These are phyloP conservation scores for Tinea semifulvella DNA, from an alignment of 2,888 invertebrate genomes.

Conservation along the genomic window DNA sequence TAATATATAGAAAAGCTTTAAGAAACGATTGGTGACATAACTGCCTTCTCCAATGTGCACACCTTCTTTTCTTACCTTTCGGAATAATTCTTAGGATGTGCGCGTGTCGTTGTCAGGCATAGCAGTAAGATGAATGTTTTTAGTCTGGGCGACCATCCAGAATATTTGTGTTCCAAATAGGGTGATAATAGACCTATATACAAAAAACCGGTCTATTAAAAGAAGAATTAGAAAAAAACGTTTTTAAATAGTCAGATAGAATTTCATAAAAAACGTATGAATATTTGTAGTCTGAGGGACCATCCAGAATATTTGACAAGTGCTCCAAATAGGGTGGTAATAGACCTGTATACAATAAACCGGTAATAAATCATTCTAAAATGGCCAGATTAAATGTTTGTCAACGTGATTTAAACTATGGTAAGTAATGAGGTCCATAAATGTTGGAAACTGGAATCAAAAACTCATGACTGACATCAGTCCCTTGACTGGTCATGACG, in stretches of 20 bases:
- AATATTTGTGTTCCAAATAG: slow-evolving; percentile 21
- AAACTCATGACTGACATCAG: too few species aligned
- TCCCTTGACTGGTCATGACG: too few species aligned
- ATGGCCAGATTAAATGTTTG: slow-evolving; percentile 12
- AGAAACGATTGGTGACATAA: too few species aligned
- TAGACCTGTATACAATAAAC: too few species aligned
- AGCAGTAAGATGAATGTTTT: slow-evolving; percentile 37
- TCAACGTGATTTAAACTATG: too few species aligned
- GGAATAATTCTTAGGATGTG: slow-evolving; percentile 14
- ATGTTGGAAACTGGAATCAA: too few species aligned
- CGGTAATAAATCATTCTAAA: slow-evolving; percentile 6
- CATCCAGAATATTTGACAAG: slow-evolving; percentile 30
- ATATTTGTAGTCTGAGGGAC: slow-evolving; percentile 32
- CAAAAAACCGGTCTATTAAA: slow-evolving; percentile 3
- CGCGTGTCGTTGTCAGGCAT: slow-evolving; percentile 34
- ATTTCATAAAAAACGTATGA: too few species aligned
- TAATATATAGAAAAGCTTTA: too few species aligned
- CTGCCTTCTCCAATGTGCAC: too few species aligned
- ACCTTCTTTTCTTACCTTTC: neutral
- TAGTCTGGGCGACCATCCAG: slow-evolving; percentile 31
- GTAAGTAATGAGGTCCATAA: too few species aligned
- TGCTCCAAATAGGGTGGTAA: slow-evolving; percentile 15
- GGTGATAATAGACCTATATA: too few species aligned
- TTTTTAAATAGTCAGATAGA: slow-evolving; percentile 12
- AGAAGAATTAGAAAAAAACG: slow-evolving; percentile 11